phyloP scores from a whole-genome alignment of 2,888 invertebrate species.

The Andrena bucephala region DNA sequence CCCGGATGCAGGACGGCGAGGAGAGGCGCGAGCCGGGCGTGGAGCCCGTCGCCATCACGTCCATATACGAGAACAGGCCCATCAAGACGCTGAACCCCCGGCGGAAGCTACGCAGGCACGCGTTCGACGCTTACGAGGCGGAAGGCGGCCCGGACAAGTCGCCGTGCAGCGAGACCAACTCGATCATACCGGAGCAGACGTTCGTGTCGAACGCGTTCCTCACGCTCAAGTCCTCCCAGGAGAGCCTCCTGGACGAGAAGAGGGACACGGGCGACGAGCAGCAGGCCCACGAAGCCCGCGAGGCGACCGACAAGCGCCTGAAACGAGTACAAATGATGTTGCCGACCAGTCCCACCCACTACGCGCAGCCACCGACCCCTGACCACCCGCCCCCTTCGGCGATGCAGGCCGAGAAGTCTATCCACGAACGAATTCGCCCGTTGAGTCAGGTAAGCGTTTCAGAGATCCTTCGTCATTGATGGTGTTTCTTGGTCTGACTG shows the following conservation, averaged over 20 bases:
- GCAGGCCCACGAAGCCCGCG: slow-evolving; percentile 77
- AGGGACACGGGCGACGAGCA: slow-evolving; percentile 86
- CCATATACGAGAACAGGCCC: slow-evolving; percentile 90
- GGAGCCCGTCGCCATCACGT: slow-evolving; percentile 91
- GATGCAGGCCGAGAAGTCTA: slow-evolving; percentile 94
- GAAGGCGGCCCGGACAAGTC: slow-evolving; percentile 86
- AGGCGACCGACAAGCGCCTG: slow-evolving; percentile 82
- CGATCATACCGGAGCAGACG: slow-evolving; percentile 80
- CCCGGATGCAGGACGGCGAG: slow-evolving; percentile 85
- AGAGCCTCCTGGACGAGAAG: slow-evolving; percentile 87
- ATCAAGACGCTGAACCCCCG: slow-evolving; percentile 91
- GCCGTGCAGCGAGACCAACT: slow-evolving; percentile 82
- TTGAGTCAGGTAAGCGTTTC: slow-evolving; percentile 92
- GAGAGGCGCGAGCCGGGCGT: slow-evolving; percentile 79
- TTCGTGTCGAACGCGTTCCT: slow-evolving; percentile 87
- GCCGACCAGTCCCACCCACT: slow-evolving; percentile 95
- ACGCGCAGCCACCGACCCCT: slow-evolving; percentile 96
- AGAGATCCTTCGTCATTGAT: neutral
- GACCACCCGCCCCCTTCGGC: slow-evolving; percentile 97
- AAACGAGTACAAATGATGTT: slow-evolving; percentile 84
- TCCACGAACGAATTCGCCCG: slow-evolving; percentile 95
- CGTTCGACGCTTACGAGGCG: slow-evolving; percentile 88
- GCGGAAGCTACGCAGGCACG: slow-evolving; percentile 88
- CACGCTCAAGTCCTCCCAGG: slow-evolving; percentile 87
- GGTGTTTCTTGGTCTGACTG: neutral